Evolutionary conservation across 2,797 vertebrate species (phyloP), one percentile per base, ranked within the genome.

Genomic region (Gymnodraco acuticeps): DNA sequence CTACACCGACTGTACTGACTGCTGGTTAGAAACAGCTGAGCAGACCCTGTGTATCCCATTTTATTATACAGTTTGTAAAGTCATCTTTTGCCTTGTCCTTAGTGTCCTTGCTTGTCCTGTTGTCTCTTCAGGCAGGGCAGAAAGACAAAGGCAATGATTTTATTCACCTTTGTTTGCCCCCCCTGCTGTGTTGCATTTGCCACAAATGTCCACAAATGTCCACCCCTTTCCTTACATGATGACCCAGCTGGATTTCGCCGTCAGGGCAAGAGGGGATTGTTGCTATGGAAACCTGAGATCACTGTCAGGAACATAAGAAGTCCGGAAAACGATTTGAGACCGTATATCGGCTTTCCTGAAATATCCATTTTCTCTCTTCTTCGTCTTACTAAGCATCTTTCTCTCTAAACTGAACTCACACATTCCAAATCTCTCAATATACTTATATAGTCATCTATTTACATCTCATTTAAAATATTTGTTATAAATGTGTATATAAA

Each of bases 401-500:
- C 82, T 88, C 73, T 77, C 67, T 66, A 52, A 74, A 78, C 69
- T 85, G 78, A 80, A 78, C 68, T 81, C 85, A 83, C 73, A 77
- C 81, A 74, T 77, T 68, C 86, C 82, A 54, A 73, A 86, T 70
- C 79, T 86, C 73, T 87, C 82, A 70, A 87, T 88, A 90, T 84
- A 87, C 74, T 90, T 88, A 85, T 92, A 94, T 93, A 93, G 78
- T 93, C 83, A 92, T 93, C 82, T 92, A 95, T 93, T 91, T 94
- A 95, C 91, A 95, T 93, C 89, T 91, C 91, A 93, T 88, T 93
- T 93, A 92, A 94, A 94, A 95, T 94, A 93, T 91, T 90, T 90
- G 84, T 93, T 94, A 93, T 88, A 93, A 94, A 94, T 85, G 92
- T 93, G 90, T 91, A 91, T 91, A 93, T 94, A 94, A 94, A 95